These are phyloP conservation scores for Elephas maximus DNA, from an alignment of 2,113 vertebrate genomes.

Conservation along the genomic window DNA sequence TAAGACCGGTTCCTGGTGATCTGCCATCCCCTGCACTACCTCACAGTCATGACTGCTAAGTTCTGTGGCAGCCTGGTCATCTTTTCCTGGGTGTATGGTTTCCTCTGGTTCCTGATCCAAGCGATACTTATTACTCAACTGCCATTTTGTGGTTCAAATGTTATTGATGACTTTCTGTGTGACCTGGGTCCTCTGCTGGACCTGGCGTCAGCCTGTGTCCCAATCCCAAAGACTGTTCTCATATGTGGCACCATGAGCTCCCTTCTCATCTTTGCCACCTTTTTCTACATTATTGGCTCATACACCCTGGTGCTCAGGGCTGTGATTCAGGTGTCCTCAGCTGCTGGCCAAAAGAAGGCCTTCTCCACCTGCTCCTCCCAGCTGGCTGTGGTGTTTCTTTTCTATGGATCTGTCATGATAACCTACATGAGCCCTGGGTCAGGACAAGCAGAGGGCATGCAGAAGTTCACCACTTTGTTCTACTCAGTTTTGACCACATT, in stretches of 20 bases:
- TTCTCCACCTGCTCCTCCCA: conserved; percentile 83
- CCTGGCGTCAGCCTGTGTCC: conserved; percentile 74
- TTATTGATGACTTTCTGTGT: conserved; percentile 83
- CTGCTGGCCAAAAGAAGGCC: conserved; percentile 71
- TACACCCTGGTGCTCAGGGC: conserved; percentile 76
- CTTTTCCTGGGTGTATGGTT: conserved; percentile 77
- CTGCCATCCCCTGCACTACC: conserved; percentile 73
- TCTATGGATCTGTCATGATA: conserved; percentile 82
- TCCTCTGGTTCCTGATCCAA: conserved; percentile 78
- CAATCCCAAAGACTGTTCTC: conserved; percentile 78
- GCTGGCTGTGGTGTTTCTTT: conserved; percentile 75
- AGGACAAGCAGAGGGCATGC: conserved; percentile 76
- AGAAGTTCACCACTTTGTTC: conserved; percentile 82
- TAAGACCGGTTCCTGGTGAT: conserved; percentile 81
- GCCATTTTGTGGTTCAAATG: conserved; percentile 79
- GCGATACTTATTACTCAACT: conserved; percentile 64
- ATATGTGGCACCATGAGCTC: conserved; percentile 79
- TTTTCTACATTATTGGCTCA: conserved; percentile 79
- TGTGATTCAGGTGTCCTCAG: conserved; percentile 73
- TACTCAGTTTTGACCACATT: conserved; percentile 82
- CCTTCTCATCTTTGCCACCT: conserved; percentile 67
- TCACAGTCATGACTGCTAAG: conserved; percentile 72
- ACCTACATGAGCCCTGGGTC: conserved; percentile 80
- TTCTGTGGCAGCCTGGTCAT: conserved; percentile 71
- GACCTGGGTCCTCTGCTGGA: conserved; percentile 78